Evolutionary conservation across 2,797 vertebrate species (phyloP).

Genomic region (Acanthurus tractus): DNA sequence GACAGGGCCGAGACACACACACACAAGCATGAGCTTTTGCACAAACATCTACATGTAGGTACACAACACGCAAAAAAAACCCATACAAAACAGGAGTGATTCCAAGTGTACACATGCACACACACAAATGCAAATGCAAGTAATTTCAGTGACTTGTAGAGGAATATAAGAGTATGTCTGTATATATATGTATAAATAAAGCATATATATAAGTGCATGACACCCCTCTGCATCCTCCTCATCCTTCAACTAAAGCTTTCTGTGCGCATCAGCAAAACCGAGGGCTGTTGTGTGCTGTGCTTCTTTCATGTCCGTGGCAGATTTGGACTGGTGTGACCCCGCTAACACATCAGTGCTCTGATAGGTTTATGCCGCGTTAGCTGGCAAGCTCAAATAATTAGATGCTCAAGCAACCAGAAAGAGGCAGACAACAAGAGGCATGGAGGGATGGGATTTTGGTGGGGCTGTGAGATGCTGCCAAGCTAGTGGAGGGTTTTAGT

Average conservation of each 20-base stretch:
- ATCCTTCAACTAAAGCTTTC: slow-evolving; percentile 11
- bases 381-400: slow-evolving; percentile 52
- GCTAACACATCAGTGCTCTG: slow-evolving; percentile 34
- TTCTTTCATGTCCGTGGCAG: slow-evolving; percentile 24
- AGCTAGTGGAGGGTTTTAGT: slow-evolving; percentile 36
- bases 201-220: slow-evolving; percentile 3
- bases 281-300: slow-evolving; percentile 13
- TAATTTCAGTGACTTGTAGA: not conserved
- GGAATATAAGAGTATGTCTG: not conserved
- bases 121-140: not conserved
- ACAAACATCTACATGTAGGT: slow-evolving; percentile 1
- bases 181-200: not conserved
- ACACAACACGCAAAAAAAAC: not conserved
- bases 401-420: slow-evolving; percentile 44
- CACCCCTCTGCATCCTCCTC: slow-evolving; percentile 10
- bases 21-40: not conserved
- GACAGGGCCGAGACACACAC: slow-evolving; percentile 10
- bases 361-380: slow-evolving; percentile 40
- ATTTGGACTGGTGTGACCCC: slow-evolving; percentile 40
- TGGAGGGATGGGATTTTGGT: slow-evolving; percentile 36
- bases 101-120: not conserved
- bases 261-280: slow-evolving; percentile 55
- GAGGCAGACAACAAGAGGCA: slow-evolving; percentile 57
- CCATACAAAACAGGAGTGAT: not conserved
- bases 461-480: slow-evolving; percentile 35